phyloP scores from a whole-genome alignment of 2,797 vertebrate species.

The Smutsia temminckii region DNA sequence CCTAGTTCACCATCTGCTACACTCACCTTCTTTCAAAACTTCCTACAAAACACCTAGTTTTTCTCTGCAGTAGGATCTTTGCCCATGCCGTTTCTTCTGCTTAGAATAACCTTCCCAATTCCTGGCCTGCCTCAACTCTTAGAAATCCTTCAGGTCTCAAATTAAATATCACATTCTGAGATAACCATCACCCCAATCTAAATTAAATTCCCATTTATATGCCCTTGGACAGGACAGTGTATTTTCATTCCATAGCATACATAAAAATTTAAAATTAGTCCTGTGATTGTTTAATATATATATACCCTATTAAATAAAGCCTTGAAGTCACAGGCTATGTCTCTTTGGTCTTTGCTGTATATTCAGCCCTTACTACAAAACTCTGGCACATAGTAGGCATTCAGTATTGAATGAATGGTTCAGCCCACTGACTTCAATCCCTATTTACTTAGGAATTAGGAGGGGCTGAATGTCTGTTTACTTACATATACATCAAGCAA shows the following conservation, averaged over 20 bases:
- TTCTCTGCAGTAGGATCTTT: not conserved
- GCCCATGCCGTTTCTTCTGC: not conserved
- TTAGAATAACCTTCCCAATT: not conserved
- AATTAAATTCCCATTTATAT: not conserved
- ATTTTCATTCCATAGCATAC: not conserved
- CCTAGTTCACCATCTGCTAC: not conserved
- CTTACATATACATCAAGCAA: not conserved
- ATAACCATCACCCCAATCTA: not conserved
- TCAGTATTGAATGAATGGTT: not conserved
- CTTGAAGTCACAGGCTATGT: not conserved
- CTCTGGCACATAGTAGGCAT: not conserved
- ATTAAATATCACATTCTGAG: not conserved
- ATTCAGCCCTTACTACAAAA: not conserved
- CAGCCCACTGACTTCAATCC: not conserved
- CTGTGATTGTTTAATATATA: not conserved
- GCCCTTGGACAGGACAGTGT: not conserved
- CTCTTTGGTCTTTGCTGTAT: not conserved
- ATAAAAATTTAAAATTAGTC: not conserved
- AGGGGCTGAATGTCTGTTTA: not conserved
- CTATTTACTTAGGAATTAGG: slow-evolving; percentile 23
- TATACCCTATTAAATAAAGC: not conserved
- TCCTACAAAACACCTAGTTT: not conserved
- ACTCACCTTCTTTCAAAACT: not conserved
- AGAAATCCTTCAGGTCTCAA: not conserved
- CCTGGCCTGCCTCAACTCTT: not conserved